Evolutionary conservation across 2,888 invertebrate genomes (phyloP).

Genomic region (Monoplex corrugatus): DNA sequence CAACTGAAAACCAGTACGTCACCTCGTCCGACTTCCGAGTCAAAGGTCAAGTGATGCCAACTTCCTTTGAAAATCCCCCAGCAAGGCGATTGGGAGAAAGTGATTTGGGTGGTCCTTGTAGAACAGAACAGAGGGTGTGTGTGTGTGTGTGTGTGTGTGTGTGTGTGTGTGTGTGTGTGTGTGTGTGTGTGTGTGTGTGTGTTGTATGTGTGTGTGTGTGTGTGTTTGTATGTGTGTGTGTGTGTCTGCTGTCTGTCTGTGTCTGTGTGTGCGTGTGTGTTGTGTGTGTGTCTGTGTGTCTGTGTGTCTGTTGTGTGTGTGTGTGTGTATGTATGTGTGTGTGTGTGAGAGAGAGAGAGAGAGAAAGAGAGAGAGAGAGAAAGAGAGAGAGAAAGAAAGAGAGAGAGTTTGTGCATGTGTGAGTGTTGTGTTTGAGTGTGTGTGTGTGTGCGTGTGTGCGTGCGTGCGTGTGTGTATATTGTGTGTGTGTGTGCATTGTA

Average conservation of each 20-base stretch:
- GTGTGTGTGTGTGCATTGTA: not conserved
- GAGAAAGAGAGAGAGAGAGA: not conserved
- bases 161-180: not conserved
- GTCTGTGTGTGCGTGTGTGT: not conserved
- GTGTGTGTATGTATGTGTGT: no score
- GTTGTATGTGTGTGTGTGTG: not conserved
- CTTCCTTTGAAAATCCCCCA: not conserved
- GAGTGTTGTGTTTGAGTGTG: not conserved
- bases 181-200: not conserved
- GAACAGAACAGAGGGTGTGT: no score
- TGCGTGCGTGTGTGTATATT: not conserved
- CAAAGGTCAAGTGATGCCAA: constrained; percentile 41
- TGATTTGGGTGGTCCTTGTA: constrained; percentile 24
- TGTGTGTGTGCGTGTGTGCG: not conserved
- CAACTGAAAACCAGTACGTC: constrained; percentile 2
- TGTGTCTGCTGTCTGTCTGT: no score
- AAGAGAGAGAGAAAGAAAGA: not conserved
- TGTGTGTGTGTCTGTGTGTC: not conserved
- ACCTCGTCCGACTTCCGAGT: constrained; percentile 35
- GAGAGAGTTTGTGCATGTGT: not conserved
- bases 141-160: not conserved
- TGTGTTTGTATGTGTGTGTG: not conserved
- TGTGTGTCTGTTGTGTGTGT: not conserved
- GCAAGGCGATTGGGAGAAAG: not conserved
- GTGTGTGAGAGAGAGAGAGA: not conserved